Percentiles rank a stretch among this genome's conserved stretches.
phyloP scores from a whole-genome alignment of 1,140 invertebrate genomes.

The Ceratina australensis region DNA sequence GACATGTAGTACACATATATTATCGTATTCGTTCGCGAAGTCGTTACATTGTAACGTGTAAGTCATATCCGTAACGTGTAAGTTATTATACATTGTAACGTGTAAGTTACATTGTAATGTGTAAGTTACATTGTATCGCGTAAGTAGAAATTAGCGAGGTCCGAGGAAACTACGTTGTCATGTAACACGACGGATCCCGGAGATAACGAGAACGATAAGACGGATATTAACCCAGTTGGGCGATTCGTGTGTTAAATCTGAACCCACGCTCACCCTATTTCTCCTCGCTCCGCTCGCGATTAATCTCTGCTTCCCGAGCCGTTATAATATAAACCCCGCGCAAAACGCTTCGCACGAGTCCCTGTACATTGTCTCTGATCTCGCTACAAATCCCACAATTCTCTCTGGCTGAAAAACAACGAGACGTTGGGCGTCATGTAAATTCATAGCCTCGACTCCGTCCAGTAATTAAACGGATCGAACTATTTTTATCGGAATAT shows the following conservation, averaged over 20 bases:
- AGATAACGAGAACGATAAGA: not conserved
- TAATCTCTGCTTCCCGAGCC: not conserved
- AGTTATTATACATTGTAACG: too few relatives aligned
- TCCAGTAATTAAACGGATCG: too few relatives aligned
- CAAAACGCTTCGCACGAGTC: not conserved
- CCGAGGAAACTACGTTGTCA: not conserved
- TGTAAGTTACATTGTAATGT: too few relatives aligned
- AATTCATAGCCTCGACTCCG: too few relatives aligned
- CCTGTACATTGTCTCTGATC: not conserved
- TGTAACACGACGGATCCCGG: not conserved
- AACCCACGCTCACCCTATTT: not conserved
- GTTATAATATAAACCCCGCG: not conserved
- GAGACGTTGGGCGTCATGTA: not conserved
- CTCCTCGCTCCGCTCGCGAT: not conserved
- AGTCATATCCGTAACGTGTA: too few relatives aligned
- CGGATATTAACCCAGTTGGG: constrained; percentile 20
- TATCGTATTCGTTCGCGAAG: too few relatives aligned
- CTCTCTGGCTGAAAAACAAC: not conserved
- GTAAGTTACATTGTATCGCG: not conserved
- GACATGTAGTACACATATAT: too few relatives aligned
- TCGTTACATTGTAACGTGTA: too few relatives aligned
- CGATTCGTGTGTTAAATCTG: not conserved
- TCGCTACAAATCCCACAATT: not conserved
- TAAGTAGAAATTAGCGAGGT: not conserved
- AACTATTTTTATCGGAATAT: too few relatives aligned